Percentiles rank a stretch among this genome's conserved stretches.
phyloP scores from a whole-genome alignment of 1,140 invertebrate genomes.

The Contarinia nasturtii region DNA sequence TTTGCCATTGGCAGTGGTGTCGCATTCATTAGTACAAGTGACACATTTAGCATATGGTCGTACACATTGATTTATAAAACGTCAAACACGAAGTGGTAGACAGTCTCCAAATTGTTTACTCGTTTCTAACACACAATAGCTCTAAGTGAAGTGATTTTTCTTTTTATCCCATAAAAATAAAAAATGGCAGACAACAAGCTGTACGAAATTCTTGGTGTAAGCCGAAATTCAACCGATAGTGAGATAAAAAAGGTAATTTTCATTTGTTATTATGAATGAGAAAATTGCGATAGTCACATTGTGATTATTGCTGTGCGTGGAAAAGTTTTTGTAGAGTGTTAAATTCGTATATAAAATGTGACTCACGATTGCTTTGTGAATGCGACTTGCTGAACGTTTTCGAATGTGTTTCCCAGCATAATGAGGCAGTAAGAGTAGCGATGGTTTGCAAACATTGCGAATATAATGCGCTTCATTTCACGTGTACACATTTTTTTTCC shows the following conservation, averaged over 20 bases:
- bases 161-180: not conserved
- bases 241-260: slow-evolving; percentile 77
- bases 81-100: not conserved
- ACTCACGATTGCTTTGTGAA: too few relatives aligned
- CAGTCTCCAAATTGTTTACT: not conserved
- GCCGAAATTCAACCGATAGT: slow-evolving; percentile 47
- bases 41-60: not conserved
- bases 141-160: not conserved
- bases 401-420: too few relatives aligned
- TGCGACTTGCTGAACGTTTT: too few relatives aligned
- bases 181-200: slow-evolving; percentile 51
- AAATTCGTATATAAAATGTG: too few relatives aligned
- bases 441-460: too few relatives aligned
- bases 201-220: slow-evolving; percentile 65
- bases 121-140: not conserved
- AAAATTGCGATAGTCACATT: not conserved
- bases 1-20: too few relatives aligned
- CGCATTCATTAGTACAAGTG: too few relatives aligned
- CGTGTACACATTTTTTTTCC: too few relatives aligned
- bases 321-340: too few relatives aligned
- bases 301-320: not conserved
- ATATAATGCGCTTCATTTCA: too few relatives aligned
- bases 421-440: too few relatives aligned
- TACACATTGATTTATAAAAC: not conserved
- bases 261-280: not conserved